phyloP scores from a whole-genome alignment of 2,888 invertebrate species.

The Eledona agricola region DNA sequence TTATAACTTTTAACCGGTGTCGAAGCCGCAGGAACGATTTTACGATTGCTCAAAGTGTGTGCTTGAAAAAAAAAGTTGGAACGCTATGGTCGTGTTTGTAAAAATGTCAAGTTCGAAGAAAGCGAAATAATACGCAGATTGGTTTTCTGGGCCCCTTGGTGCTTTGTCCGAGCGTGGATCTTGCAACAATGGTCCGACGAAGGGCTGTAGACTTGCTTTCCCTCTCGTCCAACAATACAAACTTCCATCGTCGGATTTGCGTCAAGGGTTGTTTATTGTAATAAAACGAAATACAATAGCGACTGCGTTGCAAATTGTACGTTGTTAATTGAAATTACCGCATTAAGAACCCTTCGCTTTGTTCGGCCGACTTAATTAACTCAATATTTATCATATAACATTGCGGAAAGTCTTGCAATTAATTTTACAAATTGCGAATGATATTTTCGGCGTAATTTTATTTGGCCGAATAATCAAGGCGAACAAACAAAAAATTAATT shows the following conservation, averaged over 20 bases:
- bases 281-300: conserved; percentile 47
- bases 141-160: too few relatives aligned
- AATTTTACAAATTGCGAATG: conserved; percentile 33
- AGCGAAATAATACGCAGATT: too few relatives aligned
- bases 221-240: conserved; percentile 29
- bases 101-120: too few relatives aligned
- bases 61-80: too few relatives aligned
- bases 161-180: conserved; percentile 12
- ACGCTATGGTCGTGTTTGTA: too few relatives aligned
- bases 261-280: conserved; percentile 50
- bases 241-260: conserved; percentile 40
- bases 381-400: conserved; percentile 38
- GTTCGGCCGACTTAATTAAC: conserved; percentile 37
- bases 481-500: conserved; percentile 47
- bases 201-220: conserved; percentile 15
- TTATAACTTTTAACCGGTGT: too few relatives aligned
- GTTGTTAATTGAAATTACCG: conserved; percentile 51
- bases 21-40: too few relatives aligned
- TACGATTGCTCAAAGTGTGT: too few relatives aligned
- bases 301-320: conserved; percentile 45
- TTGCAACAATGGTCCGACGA: conserved; percentile 6
- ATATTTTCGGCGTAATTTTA: conserved; percentile 40
- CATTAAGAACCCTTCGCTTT: conserved; percentile 49
- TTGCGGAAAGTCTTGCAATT: conserved; percentile 30
- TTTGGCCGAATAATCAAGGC: conserved; percentile 44